Conservation (phyloP, 2,888 invertebrate genomes). For the Taphrorychus bicolor region DNA sequence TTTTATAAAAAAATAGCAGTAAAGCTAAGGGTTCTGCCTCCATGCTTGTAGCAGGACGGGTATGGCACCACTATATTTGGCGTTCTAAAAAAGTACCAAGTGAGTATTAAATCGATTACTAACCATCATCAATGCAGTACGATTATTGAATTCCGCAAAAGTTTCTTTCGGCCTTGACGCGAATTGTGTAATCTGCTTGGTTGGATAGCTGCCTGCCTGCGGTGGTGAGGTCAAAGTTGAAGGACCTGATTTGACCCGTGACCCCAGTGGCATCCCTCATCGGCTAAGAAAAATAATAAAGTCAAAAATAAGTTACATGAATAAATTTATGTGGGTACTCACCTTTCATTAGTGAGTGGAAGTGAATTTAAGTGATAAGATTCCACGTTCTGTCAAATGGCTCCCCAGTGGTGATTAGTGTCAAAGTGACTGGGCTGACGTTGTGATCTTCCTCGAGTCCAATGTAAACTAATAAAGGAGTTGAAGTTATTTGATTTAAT, state of each 20-base stretch:
- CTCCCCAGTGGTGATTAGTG: conserved; percentile 80
- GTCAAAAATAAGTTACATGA: too few species aligned
- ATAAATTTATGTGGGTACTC: too few species aligned
- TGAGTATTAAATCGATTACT: too few species aligned
- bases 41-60: too few species aligned
- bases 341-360: conserved; percentile 76
- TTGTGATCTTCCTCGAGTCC: conserved; percentile 79
- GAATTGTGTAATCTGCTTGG: conserved; percentile 89
- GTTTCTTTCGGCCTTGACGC: conserved; percentile 82
- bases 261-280: conserved; percentile 80
- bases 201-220: conserved; percentile 86
- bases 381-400: conserved; percentile 81
- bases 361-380: conserved; percentile 80
- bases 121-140: conserved; percentile 67
- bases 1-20: too few species aligned
- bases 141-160: conserved; percentile 88
- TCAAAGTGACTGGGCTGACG: conserved; percentile 72
- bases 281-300: too few species aligned
- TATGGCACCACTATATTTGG: too few species aligned
- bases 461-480: conserved; percentile 74
- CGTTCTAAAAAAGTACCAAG: too few species aligned
- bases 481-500: too few species aligned
- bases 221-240: conserved; percentile 79
- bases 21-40: too few species aligned
- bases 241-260: conserved; percentile 81